These are phyloP conservation scores for Rotaria socialis DNA, from an alignment of 2,888 invertebrate genomes.

Conservation along the genomic window DNA sequence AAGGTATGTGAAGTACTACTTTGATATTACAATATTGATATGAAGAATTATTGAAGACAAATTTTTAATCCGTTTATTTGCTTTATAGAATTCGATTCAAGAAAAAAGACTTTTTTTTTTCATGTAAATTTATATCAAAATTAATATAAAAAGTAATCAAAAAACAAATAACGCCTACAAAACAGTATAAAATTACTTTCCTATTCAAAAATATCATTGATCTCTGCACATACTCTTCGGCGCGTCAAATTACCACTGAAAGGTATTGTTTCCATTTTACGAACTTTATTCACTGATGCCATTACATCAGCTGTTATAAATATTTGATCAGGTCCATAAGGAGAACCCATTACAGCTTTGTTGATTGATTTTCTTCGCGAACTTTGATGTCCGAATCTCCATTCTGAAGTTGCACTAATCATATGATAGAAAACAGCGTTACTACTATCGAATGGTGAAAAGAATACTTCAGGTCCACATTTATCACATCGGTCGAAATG, in stretches of 20 bases:
- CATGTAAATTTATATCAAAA: too few species aligned
- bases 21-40: too few species aligned
- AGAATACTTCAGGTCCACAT: constrained; percentile 20
- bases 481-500: background rate
- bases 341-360: background rate
- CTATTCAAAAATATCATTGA: background rate
- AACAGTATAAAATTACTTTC: too few species aligned
- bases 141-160: too few species aligned
- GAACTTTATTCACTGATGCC: background rate
- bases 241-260: background rate
- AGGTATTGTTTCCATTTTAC: background rate
- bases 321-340: background rate
- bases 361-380: background rate
- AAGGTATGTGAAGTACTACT: too few species aligned
- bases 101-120: too few species aligned
- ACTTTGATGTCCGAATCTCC: background rate
- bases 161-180: too few species aligned
- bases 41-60: too few species aligned
- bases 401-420: constrained; percentile 16
- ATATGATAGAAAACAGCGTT: constrained; percentile 21
- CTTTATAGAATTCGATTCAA: too few species aligned
- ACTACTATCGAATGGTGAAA: background rate
- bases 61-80: too few species aligned
- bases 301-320: background rate
- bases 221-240: background rate